These are phyloP conservation scores for Cerastis leucographa DNA, from an alignment of 2,888 invertebrate genomes.

Conservation along the genomic window DNA sequence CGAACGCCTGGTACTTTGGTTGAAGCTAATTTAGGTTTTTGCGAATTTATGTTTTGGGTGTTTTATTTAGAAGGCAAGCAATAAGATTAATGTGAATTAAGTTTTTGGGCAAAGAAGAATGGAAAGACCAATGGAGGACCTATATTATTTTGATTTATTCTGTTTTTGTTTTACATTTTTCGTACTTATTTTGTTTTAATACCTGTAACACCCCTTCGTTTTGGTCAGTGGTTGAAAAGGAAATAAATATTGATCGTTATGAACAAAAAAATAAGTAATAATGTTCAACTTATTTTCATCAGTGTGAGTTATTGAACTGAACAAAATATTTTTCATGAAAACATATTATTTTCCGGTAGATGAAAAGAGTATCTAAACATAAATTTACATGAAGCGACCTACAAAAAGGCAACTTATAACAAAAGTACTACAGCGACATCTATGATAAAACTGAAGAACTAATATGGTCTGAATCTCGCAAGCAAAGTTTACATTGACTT, in stretches of 20 bases:
- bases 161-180: not conserved
- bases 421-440: too few relatives aligned
- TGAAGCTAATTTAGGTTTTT: slow-evolving; percentile 16
- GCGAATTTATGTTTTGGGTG: not conserved
- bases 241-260: not conserved
- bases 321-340: not conserved
- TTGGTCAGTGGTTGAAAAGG: too few relatives aligned
- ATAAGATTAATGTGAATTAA: not conserved
- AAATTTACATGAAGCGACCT: too few relatives aligned
- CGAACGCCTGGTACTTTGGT: too few relatives aligned
- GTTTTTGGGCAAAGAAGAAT: not conserved
- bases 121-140: not conserved
- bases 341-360: not conserved
- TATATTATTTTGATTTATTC: not conserved
- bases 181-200: not conserved
- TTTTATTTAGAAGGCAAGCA: not conserved
- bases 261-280: not conserved
- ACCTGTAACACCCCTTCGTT: not conserved
- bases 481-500: too few relatives aligned
- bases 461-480: too few relatives aligned
- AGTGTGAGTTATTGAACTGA: not conserved
- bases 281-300: not conserved
- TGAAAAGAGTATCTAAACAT: not conserved
- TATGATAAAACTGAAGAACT: too few relatives aligned
- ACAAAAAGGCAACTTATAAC: too few relatives aligned